phyloP scores from a whole-genome alignment of 2,797 vertebrate genomes.

The Danio albolineatus region DNA sequence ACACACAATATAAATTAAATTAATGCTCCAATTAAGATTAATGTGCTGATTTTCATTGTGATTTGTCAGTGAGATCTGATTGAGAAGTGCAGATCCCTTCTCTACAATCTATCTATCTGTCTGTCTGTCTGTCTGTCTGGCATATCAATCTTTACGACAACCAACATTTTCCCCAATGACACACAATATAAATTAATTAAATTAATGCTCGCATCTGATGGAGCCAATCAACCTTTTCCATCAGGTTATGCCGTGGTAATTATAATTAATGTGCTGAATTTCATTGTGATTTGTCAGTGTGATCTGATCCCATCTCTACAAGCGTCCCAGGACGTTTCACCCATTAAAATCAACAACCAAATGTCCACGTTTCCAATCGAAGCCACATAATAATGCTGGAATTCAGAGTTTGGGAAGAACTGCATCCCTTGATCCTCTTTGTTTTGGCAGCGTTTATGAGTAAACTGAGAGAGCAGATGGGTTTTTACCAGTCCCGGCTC shows the following conservation, averaged over 20 bases:
- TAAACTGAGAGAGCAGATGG: slow-evolving; percentile 35
- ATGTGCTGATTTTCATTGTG: no score
- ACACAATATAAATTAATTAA: background rate
- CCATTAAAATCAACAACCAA: slow-evolving; percentile 38
- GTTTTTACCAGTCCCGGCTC: slow-evolving; percentile 33
- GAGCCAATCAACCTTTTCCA: slow-evolving; percentile 20
- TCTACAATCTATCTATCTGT: no score
- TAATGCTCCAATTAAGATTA: no score
- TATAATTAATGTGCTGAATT: slow-evolving; percentile 39
- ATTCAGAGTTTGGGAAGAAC: slow-evolving; percentile 28
- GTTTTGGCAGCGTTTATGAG: slow-evolving; percentile 19
- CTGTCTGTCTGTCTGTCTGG: no score
- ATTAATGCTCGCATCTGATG: slow-evolving; percentile 1
- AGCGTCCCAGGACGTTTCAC: slow-evolving; percentile 19
- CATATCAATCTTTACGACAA: background rate
- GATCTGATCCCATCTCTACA: slow-evolving; percentile 36
- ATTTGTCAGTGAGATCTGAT: no score
- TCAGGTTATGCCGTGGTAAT: slow-evolving; percentile 31
- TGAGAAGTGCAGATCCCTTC: no score
- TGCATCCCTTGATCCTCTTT: slow-evolving; percentile 31
- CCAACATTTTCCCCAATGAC: background rate
- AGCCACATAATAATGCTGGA: slow-evolving; percentile 20
- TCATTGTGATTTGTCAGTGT: slow-evolving; percentile 13
- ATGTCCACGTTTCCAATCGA: slow-evolving; percentile 27
- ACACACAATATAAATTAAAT: background rate